These are phyloP conservation scores for Geophilus truncorum DNA, from an alignment of 2,888 invertebrate genomes.

Conservation along the genomic window DNA sequence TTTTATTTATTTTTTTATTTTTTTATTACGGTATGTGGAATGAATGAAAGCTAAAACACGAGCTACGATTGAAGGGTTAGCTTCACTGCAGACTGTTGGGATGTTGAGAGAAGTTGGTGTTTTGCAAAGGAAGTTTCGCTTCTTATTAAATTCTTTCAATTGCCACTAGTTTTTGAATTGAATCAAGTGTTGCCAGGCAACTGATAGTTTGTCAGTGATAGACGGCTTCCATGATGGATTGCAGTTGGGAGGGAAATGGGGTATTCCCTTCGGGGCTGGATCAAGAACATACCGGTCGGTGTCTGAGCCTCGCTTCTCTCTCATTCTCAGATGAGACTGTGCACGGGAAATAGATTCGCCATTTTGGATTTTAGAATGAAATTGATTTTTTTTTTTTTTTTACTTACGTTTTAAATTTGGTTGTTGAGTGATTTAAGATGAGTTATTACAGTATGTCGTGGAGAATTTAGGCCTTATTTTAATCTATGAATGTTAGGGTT, in stretches of 20 bases:
- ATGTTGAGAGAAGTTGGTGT: not conserved
- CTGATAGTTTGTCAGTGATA: not conserved
- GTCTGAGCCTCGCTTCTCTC: not conserved
- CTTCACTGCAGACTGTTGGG: no score
- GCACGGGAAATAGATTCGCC: not conserved
- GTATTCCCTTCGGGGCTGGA: not conserved
- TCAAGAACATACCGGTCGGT: not conserved
- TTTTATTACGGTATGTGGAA: no score
- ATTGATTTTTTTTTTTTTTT: not conserved
- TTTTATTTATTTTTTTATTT: no score
- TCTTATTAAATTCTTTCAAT: conserved; percentile 14
- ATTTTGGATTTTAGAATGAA: not conserved
- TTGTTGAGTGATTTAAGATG: not conserved
- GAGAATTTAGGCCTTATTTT: not conserved
- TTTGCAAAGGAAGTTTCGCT: not conserved
- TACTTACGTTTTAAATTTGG: not conserved
- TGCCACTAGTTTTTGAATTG: not conserved
- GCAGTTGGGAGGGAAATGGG: not conserved
- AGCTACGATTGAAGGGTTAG: no score
- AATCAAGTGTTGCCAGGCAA: not conserved
- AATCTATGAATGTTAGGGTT: not conserved
- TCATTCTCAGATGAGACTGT: no score
- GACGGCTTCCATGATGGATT: not conserved
- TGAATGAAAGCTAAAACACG: no score
- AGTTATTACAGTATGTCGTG: not conserved